Base-by-base conservation (phyloP, 2,113 vertebrate species). In the Elephantulus edwardii region DNA sequence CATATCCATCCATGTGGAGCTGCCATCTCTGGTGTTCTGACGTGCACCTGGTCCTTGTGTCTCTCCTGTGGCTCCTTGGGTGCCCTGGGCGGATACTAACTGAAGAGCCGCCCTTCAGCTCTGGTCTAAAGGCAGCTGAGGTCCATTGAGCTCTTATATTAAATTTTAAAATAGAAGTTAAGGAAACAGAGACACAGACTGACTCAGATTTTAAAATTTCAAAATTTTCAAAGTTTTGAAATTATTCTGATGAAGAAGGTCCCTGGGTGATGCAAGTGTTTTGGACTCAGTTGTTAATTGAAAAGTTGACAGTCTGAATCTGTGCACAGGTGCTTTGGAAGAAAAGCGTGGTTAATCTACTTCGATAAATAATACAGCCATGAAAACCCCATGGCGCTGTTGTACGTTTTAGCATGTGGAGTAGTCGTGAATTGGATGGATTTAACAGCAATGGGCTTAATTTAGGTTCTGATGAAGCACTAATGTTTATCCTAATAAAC, bases 21-120 rank as follows among this genome's bases (percentile, higher is more conserved):
- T n/a, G n/a, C 19, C 4, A 6, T 64, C 48, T 42, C 10, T 16
- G 30, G 22, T 12, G 11, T 72, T 58, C 50, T 38, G 56, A 5
- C n/a, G 11, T 8, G 11, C 22, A 4, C 30, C 8, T 38, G 38
- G 22, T 58, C 48, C 52, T 77, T 54, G 38, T 0, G 35, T 4
- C 8, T 70, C 13, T 28, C 10, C 28, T 24, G 12, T 1, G 7
- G 16, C 4, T 6, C 13, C 24, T 0, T 0, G n/a, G 6, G 1
- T 40, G 74, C 44, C 56, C 14, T 0, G 14, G 13, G 71, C 8
- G 71, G 62, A 1, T 35, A 62, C 20, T 42, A n/a, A 52, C 12
- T 2, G 8, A 48, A 66, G 40, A 56, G 6, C 48, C 42, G 68
- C 66, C 46, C 19, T 38, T 24, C 33, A 40, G 14, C n/a, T 68